Conservation (phyloP, 2,888 invertebrate species). For the Hoplodrina ambigua region DNA sequence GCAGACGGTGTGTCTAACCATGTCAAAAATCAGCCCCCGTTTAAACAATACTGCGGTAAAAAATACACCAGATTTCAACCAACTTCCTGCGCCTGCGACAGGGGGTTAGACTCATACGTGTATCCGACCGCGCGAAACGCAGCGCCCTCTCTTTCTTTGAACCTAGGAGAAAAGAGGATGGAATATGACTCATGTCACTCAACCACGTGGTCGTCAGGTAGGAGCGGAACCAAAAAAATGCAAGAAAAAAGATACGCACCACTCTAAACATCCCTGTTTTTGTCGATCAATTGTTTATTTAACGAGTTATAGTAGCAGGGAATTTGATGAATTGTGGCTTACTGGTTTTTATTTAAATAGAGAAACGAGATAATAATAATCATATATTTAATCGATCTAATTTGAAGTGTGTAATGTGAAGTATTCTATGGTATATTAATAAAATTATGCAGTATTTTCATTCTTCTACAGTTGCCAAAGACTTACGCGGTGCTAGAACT, state of each 20-base stretch:
- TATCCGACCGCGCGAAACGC: conserved; percentile 77
- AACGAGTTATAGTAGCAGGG: conserved; percentile 82
- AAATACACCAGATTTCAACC: conserved; percentile 88
- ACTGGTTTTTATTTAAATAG: conserved; percentile 68
- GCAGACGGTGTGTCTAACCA: conserved; percentile 79
- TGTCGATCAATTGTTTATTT: conserved; percentile 84
- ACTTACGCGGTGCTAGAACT: no score
- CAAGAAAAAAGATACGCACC: conserved; percentile 81
- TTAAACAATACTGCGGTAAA: conserved; percentile 84
- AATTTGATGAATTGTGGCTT: conserved; percentile 80
- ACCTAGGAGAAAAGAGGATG: conserved; percentile 71
- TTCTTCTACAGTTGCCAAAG: no score
- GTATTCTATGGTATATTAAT: no score
- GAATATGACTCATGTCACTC: conserved; percentile 74
- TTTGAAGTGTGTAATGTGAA: no score
- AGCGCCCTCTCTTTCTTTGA: conserved; percentile 71
- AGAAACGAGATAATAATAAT: no score
- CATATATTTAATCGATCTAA: no score
- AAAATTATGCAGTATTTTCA: no score
- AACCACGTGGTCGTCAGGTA: conserved; percentile 88
- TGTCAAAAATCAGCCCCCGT: conserved; percentile 83
- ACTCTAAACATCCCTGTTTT: conserved; percentile 89
- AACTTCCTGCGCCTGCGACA: conserved; percentile 85
- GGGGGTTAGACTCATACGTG: conserved; percentile 72
- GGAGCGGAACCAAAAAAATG: conserved; percentile 86